Base-by-base conservation (phyloP, 1,140 invertebrate genomes). In the Drosophila santomea region DNA sequence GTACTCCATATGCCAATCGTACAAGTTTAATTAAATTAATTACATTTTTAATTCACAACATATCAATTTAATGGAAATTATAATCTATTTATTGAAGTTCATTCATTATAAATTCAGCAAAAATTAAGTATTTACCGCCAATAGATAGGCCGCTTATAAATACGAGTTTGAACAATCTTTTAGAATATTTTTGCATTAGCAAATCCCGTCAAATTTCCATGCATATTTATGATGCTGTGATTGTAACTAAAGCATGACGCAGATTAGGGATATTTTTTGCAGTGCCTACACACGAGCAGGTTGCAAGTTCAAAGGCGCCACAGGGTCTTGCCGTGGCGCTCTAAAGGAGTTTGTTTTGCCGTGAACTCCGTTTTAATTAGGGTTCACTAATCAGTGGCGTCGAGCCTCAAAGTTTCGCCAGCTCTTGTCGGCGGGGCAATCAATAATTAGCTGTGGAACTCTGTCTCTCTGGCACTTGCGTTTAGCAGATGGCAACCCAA, bases 241-340 rank as follows among this genome's bases (percentile, higher is more conserved):
- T 32, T 8, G 32, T 8, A 8, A 32, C 32, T 32, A 8, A 32
- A 10, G 32, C 32, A 32, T 10, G 32, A 32, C 32, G 7, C 7
- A 7, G 1, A 32, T 32, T 32, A 8, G 2, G 36, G 12, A 38
- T 12, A 5, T 51, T 52, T 36, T 52, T 44, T 0, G 2, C 60
- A 68, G 64, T 68, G 64, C 32, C 35, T n/a, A n/a, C 45, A 50
- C 64, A 50, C 38, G 45, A 51, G 45, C 12, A 32, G 48, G 56
- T 69, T 32, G 56, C 62, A 77, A 77, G 74, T 77, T 77, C 74
- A 77, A 76, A 76, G 74, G 74, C 51, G 45, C 74, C 51, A 52
- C 63, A 57, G 61, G 63, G 72, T 54, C 56, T 45, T 38, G 54
- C 47, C 55, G 48, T 10, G 32, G 10, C 38, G 48, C 32, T 35